A percentile compares a stretch with the other conserved stretches of the same genome.
These are phyloP conservation scores for Paguma larvata DNA, from an alignment of 2,797 vertebrate genomes.

Conservation along the genomic window DNA sequence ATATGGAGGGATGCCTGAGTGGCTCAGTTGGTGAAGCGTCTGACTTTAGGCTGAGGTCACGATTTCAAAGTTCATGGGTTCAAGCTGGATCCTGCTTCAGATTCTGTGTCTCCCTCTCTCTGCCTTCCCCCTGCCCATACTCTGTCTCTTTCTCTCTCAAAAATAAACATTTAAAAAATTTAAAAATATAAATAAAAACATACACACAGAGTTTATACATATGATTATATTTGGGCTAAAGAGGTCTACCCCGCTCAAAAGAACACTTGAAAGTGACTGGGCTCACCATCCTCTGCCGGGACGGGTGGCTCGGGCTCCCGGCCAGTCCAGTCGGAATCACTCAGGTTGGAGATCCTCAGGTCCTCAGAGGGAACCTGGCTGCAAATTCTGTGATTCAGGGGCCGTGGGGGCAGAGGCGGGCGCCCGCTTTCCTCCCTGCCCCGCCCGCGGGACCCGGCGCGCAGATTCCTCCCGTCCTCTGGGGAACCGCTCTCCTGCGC, in stretches of 20 bases:
- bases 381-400: neutral
- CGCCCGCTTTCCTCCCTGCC: neutral
- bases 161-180: too few species aligned
- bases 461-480: neutral
- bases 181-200: too few species aligned
- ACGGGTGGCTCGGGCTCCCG: neutral
- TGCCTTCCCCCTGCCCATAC: too few species aligned
- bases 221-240: neutral
- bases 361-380: neutral
- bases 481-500: neutral
- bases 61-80: too few species aligned
- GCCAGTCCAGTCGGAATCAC: neutral
- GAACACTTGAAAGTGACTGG: neutral
- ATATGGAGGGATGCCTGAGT: too few species aligned
- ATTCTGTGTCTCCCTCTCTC: too few species aligned
- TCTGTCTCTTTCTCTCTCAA: too few species aligned
- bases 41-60: too few species aligned
- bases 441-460: neutral
- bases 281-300: neutral
- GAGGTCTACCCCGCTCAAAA: neutral
- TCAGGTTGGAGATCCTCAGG: neutral
- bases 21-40: too few species aligned
- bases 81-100: too few species aligned
- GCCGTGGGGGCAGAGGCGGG: rapidly evolving
- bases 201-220: neutral